These are phyloP conservation scores for Netelia melanura DNA, from an alignment of 2,888 invertebrate genomes.

Conservation along the genomic window DNA sequence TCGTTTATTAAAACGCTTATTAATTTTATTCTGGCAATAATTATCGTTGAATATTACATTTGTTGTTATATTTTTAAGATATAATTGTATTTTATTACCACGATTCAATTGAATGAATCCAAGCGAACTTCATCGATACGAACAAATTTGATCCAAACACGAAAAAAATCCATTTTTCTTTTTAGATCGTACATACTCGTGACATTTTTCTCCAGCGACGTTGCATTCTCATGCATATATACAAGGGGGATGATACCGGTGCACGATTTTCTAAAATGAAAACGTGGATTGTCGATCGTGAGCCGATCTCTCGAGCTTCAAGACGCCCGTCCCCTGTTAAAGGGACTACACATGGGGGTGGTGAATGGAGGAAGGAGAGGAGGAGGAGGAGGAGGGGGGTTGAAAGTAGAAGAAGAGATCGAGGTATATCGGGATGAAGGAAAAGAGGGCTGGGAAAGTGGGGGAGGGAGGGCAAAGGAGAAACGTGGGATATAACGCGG, in stretches of 20 bases:
- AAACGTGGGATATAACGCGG: slow-evolving; percentile 56
- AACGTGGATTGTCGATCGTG: slow-evolving; percentile 45
- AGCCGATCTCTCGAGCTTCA: slow-evolving; percentile 30
- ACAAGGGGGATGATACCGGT: not conserved
- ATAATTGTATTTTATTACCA: no score
- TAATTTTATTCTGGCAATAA: not conserved
- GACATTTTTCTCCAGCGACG: not conserved
- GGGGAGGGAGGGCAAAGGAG: slow-evolving; percentile 60
- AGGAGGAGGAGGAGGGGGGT: slow-evolving; percentile 59
- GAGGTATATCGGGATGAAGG: slow-evolving; percentile 67
- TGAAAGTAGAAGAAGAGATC: slow-evolving; percentile 67
- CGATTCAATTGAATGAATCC: no score
- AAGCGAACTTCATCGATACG: no score
- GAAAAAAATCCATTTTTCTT: no score
- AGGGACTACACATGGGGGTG: slow-evolving; percentile 9
- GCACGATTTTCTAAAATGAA: slow-evolving; percentile 45
- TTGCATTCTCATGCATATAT: no score
- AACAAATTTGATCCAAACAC: no score
- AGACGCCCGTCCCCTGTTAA: not conserved
- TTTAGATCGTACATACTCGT: not conserved
- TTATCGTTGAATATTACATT: not conserved
- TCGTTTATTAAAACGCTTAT: no score
- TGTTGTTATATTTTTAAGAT: no score
- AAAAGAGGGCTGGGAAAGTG: slow-evolving; percentile 62
- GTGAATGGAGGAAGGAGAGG: not conserved